Conservation (phyloP, 2,113 vertebrate genomes). For the Smithornis capensis region DNA sequence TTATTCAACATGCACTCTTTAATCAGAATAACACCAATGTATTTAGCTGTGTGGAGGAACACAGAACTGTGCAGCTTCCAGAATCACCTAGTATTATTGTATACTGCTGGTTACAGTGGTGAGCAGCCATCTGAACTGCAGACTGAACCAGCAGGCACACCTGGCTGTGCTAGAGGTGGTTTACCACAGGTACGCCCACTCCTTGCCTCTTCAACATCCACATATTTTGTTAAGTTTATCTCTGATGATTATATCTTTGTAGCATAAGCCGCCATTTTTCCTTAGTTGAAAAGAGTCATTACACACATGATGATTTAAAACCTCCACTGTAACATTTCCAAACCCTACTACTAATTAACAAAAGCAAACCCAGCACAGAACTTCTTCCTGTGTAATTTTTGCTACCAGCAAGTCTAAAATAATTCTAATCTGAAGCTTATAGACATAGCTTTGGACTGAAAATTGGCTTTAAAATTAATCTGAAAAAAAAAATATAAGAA, state of each 20-base stretch:
- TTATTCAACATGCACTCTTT: background rate
- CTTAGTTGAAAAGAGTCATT: background rate
- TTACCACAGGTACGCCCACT: background rate
- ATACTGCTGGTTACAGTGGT: background rate
- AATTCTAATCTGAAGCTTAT: background rate
- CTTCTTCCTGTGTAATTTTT: background rate
- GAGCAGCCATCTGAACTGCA: background rate
- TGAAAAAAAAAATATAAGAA: background rate
- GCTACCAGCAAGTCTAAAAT: background rate
- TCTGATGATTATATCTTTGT: background rate
- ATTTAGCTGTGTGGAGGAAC: background rate
- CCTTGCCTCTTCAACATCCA: background rate
- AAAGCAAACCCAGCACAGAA: background rate
- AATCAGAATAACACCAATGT: background rate
- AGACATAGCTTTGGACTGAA: background rate
- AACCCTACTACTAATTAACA: background rate
- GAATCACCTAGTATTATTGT: rapidly evolving
- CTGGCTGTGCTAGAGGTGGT: background rate
- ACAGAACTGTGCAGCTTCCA: background rate
- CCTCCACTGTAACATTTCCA: background rate
- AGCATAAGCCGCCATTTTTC: background rate
- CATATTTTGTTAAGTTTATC: background rate
- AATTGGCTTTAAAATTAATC: background rate
- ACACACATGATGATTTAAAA: background rate
- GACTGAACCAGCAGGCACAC: background rate